A percentile compares a stretch with the other conserved stretches of the same genome.
phyloP scores from a whole-genome alignment of 2,888 invertebrate genomes.

The Coleophora flavipennella region DNA sequence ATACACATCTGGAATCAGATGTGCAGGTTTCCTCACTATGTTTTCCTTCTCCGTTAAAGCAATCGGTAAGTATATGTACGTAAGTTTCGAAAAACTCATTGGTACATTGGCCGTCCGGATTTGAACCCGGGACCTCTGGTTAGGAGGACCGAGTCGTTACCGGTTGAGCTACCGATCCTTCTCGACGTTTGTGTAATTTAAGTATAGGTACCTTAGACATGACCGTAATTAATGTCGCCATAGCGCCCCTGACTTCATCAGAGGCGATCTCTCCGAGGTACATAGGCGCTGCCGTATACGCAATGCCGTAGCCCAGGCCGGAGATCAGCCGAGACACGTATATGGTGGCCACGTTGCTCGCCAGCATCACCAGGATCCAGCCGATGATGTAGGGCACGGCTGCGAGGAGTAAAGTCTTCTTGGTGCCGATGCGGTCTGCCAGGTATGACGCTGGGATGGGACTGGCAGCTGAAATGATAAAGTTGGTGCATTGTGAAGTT shows the following conservation, averaged over 20 bases:
- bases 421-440: slow-evolving; percentile 77
- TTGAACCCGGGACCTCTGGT: no score
- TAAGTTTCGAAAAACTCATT: no score
- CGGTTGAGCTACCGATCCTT: no score
- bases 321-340: slow-evolving; percentile 74
- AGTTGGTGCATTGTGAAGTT: no score
- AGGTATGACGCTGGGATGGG: slow-evolving; percentile 75
- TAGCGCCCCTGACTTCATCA: slow-evolving; percentile 70
- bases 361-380: slow-evolving; percentile 76
- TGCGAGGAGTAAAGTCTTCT: slow-evolving; percentile 73
- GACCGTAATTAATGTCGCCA: slow-evolving; percentile 74
- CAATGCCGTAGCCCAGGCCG: slow-evolving; percentile 75
- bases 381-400: slow-evolving; percentile 74
- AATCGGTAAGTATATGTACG: no score
- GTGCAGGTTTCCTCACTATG: no score
- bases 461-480: slow-evolving; percentile 64
- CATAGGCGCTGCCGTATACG: slow-evolving; percentile 75
- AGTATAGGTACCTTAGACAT: slow-evolving; percentile 71
- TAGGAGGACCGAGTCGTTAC: no score
- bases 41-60: no score
- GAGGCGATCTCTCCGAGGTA: slow-evolving; percentile 76
- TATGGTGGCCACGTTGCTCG: slow-evolving; percentile 68
- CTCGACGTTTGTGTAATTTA: no score
- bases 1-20: no score
- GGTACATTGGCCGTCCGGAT: no score